A percentile compares a stretch with the other conserved stretches of the same genome.
phyloP scores from a whole-genome alignment of 2,797 vertebrate genomes.

The Vireo griseus region DNA sequence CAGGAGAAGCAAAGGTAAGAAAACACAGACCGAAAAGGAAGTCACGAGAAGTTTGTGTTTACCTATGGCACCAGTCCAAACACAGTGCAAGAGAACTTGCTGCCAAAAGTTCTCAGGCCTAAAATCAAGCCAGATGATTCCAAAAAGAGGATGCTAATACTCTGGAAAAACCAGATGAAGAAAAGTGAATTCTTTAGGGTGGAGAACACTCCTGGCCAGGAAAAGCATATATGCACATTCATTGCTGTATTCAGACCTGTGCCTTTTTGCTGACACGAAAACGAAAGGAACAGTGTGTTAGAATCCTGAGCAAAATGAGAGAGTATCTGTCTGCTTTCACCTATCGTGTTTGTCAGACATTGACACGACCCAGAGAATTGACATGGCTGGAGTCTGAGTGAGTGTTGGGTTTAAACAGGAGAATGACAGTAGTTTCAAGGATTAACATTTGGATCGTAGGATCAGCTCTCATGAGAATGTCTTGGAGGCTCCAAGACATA shows the following conservation, averaged over 20 bases:
- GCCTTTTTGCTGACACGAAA: not conserved
- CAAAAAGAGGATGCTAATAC: not conserved
- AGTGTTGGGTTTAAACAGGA: not conserved
- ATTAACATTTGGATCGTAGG: not conserved
- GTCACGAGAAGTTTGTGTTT: not conserved
- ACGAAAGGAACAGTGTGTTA: not conserved
- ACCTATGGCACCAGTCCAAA: constrained; percentile 14
- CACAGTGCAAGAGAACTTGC: not conserved
- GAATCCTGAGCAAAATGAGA: not conserved
- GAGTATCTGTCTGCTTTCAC: not conserved
- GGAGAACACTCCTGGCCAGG: fast-evolving
- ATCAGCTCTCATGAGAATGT: not conserved
- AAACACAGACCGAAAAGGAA: constrained; percentile 8
- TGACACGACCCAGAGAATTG: not conserved
- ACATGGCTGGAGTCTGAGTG: not conserved
- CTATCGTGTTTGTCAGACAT: not conserved
- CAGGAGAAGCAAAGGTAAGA: constrained; percentile 10
- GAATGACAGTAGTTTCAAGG: not conserved
- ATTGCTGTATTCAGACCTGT: not conserved
- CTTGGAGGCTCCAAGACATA: not conserved
- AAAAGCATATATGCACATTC: not conserved
- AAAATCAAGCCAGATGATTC: constrained; percentile 9
- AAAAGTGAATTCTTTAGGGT: not conserved
- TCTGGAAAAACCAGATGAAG: not conserved
- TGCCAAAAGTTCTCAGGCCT: not conserved